phyloP scores from a whole-genome alignment of 2,797 vertebrate genomes.

The Coracias cyanogaster region DNA sequence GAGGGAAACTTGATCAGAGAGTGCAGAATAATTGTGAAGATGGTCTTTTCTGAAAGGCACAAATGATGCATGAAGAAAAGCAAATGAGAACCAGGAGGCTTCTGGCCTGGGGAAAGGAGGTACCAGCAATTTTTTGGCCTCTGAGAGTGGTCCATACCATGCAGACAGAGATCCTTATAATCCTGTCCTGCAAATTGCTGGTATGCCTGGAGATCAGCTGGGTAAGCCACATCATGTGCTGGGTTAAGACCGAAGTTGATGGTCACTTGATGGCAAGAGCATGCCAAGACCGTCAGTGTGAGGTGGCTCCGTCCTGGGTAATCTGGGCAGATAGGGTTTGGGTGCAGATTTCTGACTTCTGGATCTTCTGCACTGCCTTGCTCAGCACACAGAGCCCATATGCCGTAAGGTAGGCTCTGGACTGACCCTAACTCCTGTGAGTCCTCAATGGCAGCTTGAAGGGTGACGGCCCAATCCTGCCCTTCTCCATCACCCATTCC shows the following conservation, averaged over 20 bases:
- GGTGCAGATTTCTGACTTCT: background rate
- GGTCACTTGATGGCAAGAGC: background rate
- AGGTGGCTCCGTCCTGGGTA: background rate
- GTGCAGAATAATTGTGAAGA: background rate
- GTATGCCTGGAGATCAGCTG: background rate
- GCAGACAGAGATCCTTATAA: background rate
- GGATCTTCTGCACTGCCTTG: accelerated
- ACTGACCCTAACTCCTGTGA: background rate
- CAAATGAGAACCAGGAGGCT: background rate
- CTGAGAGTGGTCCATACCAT: background rate
- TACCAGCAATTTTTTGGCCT: background rate
- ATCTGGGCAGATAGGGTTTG: background rate
- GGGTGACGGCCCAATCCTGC: background rate
- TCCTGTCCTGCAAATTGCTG: background rate
- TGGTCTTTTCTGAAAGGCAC: background rate
- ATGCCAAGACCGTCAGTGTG: background rate
- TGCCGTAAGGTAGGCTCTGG: background rate
- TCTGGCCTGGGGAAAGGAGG: background rate
- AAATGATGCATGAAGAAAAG: background rate
- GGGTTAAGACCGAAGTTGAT: background rate
- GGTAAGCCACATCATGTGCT: background rate
- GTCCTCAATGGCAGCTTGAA: background rate
- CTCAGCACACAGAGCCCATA: accelerated
- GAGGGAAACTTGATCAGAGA: conserved; percentile 52
- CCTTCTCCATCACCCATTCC: background rate